These are phyloP conservation scores for Hydriomena furcata DNA, from an alignment of 2,888 invertebrate species.

Conservation along the genomic window DNA sequence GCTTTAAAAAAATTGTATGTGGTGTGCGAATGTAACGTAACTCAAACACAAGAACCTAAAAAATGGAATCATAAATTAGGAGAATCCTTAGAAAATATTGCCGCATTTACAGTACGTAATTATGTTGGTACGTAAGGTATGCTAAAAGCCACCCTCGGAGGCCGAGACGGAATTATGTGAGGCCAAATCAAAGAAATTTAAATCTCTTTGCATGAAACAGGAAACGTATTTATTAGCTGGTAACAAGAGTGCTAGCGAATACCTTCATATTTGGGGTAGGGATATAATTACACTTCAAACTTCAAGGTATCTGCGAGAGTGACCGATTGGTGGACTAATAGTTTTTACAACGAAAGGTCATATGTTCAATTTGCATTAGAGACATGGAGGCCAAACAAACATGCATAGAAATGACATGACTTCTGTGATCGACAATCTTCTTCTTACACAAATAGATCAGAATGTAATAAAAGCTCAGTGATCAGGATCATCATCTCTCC, in stretches of 20 bases:
- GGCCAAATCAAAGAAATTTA: slow-evolving; percentile 8
- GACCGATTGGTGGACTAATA: slow-evolving; percentile 5
- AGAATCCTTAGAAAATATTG: slow-evolving; percentile 7
- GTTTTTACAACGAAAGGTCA: background rate
- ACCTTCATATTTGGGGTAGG: slow-evolving; percentile 16
- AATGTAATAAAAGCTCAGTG: no score
- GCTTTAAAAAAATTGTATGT: background rate
- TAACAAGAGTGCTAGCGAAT: slow-evolving; percentile 6
- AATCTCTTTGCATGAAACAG: slow-evolving; percentile 17
- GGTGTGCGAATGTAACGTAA: background rate
- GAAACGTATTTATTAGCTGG: slow-evolving; percentile 8
- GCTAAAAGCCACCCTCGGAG: slow-evolving; percentile 14
- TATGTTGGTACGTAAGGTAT: slow-evolving; percentile 5
- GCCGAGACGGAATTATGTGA: slow-evolving; percentile 6
- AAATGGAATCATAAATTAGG: background rate
- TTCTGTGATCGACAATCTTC: no score
- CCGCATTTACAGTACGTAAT: background rate
- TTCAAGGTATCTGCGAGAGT: slow-evolving; percentile 6
- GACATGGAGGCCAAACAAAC: background rate
- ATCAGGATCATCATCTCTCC: no score
- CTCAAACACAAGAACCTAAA: background rate
- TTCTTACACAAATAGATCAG: no score
- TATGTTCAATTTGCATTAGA: background rate
- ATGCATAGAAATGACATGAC: no score
- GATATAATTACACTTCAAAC: slow-evolving; percentile 8